These are phyloP conservation scores for Bubo blakistoni DNA, from an alignment of 2,113 vertebrate species.

Conservation along the genomic window DNA sequence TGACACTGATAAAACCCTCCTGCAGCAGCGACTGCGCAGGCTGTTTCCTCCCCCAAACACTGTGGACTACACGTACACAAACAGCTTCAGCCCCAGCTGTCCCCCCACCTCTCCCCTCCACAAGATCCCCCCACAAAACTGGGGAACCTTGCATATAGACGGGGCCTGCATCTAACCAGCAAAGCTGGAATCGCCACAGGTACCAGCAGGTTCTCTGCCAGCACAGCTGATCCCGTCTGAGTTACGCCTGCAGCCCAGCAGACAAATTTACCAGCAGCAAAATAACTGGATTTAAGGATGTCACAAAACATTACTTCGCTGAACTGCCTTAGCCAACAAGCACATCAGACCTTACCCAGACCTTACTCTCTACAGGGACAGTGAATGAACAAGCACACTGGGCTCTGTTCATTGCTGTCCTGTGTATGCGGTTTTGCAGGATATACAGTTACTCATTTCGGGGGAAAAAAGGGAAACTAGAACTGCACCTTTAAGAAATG, in stretches of 20 bases:
- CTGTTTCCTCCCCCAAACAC: neutral
- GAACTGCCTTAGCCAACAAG: neutral
- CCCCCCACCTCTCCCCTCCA: neutral
- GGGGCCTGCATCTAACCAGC: rapidly evolving
- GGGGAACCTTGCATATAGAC: rapidly evolving
- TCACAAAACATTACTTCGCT: neutral
- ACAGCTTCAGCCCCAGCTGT: neutral
- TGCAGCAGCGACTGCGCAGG: neutral
- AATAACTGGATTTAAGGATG: neutral
- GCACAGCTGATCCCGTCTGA: rapidly evolving
- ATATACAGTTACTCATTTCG: rapidly evolving
- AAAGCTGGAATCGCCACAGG: neutral
- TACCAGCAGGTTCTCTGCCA: neutral
- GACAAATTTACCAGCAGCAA: neutral
- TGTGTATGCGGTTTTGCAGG: neutral
- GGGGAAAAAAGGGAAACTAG: neutral
- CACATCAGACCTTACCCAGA: neutral
- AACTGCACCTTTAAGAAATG: neutral
- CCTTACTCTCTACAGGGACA: rapidly evolving
- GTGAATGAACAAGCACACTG: rapidly evolving
- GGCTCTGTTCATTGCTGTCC: neutral
- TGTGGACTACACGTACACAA: neutral
- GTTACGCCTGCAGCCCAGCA: neutral
- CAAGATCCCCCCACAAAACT: neutral
- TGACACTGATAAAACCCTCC: neutral